Base-by-base conservation (phyloP, 2,797 vertebrate genomes). In the Melanotaenia maccullochi region DNA sequence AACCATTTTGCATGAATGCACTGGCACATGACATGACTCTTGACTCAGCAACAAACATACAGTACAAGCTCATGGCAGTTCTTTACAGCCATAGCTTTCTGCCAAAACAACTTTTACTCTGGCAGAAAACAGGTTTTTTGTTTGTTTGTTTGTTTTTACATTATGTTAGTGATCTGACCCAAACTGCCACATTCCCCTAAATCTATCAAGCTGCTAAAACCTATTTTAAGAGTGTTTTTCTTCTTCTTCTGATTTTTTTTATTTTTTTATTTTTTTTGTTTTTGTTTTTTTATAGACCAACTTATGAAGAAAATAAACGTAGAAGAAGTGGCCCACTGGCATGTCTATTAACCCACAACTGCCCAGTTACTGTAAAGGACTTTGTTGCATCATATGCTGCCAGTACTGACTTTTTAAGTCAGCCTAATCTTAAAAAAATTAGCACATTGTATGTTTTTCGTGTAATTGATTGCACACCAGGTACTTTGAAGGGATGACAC, bases 1-100 rank as follows among this genome's bases (percentile, higher is more conserved):
- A 36, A 36, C 49, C 68, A 61, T 61, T 69, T 5, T 70, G 8
- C 18, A 24, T 36, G 36, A 35, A 28, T 66, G 24, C 16, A 42
- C 35, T 32, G 32, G 49, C 60, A 64, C 60, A 36, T 0, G 3
- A 64, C 54, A 25, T 63, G 52, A 7, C 28, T 58, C 14, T 20
- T 49, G 52, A 72, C 54, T 64, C 7, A 51, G 61, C 25, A 38
- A 51, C 62, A 42, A 6, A 13, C 56, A 28, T 13, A 55, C 25
- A 30, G 16, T 13, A 55, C 25, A 30, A 28, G 52, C 52, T 18
- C 13, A 55, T 30, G 52, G 13, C 25, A 55, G 22, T 25, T 24
- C 22, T 55, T 55, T 55, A 14, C 52, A 28, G 52, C 28, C 52
- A 55, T 14, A 25, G 52, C 52, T 55, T 28, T 30, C 52, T 55